Base-by-base conservation (phyloP, 2,888 invertebrate species). In the Aromia moschata region DNA sequence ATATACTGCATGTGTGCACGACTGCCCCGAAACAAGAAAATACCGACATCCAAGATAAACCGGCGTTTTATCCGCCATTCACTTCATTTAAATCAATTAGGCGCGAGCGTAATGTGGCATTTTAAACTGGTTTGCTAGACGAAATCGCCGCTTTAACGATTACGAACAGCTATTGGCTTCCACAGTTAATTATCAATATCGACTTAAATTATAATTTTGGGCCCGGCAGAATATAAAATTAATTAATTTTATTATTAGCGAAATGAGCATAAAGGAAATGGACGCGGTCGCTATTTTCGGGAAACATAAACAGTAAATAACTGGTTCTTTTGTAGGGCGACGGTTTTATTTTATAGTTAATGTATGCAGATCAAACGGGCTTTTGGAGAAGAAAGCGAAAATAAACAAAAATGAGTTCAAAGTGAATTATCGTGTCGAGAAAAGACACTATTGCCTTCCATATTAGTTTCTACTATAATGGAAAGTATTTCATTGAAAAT, bases 91-190 rank as follows among this genome's bases (percentile, higher is more conserved):
- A 49, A 49, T 49, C 47, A 49, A 49, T 49, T 49, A 49, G 14
- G 37, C 37, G 37, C 9, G 47, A 36, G 20, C 15, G 16, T 45
- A 49, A 49, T 37, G 36, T 10, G 47, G 11, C 14, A 49, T 49
- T 49, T 46, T 37, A 49, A 49, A 49, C 47, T 20, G 37, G 47
- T 49, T 37, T 37, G 31, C 47, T 37, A 49, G 47, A 46, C 47
- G 11, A 37, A 49, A 12, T 36, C 37, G 36, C 37, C 36, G 47
- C 20, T 49, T 49, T 37, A 37, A 20, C 33, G 18, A 49, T 49
- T 36, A 20, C 18, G 37, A 20, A 14, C 47, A 9, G 47, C n/a
- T 18, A 49, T 49, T 49, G 37, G 37, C 11, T 20, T 5, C 14
- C 20, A 49, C 10, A 10, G 15, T 37, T 49, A 37, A 49, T 37